Evolutionary conservation across 37 sponge, comb jelly and placozoan species (phyloP), one percentile per base, ranked within the genome.

Genomic region (Halisarca cf. caerulea): DNA sequence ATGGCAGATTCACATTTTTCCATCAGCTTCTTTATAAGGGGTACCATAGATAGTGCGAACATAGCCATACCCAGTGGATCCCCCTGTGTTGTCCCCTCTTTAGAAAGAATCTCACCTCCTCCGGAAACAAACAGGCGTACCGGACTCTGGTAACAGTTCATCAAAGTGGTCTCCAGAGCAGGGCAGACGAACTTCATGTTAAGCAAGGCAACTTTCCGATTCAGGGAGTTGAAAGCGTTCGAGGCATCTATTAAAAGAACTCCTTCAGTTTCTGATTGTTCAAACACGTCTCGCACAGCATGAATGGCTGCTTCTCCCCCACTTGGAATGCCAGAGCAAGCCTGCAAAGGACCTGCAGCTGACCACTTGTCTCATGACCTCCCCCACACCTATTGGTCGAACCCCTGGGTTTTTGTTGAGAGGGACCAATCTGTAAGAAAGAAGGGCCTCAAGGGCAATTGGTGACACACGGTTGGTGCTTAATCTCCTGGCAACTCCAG

Each of bases 371-470:
- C 77, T 3, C 23, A 37, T n/a, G 14, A 74, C 77, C 77, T 74
- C 42, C 44, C 77, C 77, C 18, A 74, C 44, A 42, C 77, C 44
- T 2, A 74, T 43, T 33, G 77, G 77, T 33, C 20, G 77, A 2
- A 74, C 77, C 21, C 77, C 45, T 74, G 77, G 77, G 44, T 74
- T 74, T 37, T 74, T 74, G 44, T 74, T 74, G n/a, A 74, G 77
- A 36, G 77, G 77, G 44, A 74, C 77, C 30, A 74, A 37, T 36
- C 45, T 5, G 77, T 25, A 74, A 21, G 77, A 32, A 42, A 74
- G 77, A 32, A 74, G 6, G 11, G 77, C 77, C 38, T 21, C 36
- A 36, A 74, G 77, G 36, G 38, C 77, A 36, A 37, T 21, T 23
- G 77, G 77, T 36, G 77, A 74, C 36, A 74, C 45, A 36, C 24